These are phyloP conservation scores for Varanus salvator DNA, from an alignment of 2,113 vertebrate genomes.

Conservation along the genomic window DNA sequence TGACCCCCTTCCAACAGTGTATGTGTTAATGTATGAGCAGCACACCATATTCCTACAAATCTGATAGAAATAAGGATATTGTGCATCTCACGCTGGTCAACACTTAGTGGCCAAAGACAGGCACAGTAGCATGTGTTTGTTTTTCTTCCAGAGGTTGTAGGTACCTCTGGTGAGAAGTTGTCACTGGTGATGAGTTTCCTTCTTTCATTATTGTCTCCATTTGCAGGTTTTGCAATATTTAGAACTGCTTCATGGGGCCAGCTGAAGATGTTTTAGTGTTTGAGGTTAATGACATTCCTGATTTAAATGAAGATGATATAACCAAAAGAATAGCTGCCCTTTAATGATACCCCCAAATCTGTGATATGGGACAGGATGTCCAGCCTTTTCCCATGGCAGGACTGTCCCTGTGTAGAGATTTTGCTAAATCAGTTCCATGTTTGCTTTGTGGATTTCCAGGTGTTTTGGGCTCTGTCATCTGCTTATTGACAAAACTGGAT, in stretches of 20 bases:
- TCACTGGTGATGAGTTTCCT: background rate
- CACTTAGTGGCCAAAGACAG: background rate
- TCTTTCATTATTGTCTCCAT: background rate
- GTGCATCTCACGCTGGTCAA: background rate
- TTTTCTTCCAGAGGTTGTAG: background rate
- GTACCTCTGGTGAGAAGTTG: background rate
- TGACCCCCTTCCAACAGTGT: background rate
- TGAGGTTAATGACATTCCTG: background rate
- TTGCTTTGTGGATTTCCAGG: too few species aligned
- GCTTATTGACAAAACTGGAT: too few species aligned
- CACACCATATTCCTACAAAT: background rate
- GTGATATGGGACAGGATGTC: background rate
- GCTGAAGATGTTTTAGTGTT: background rate
- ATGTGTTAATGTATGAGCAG: background rate
- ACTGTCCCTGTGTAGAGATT: background rate
- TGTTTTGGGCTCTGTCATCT: too few species aligned
- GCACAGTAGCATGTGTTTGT: background rate
- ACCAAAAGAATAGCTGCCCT: background rate
- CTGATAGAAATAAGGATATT: background rate
- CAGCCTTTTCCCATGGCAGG: background rate
- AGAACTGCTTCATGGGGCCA: background rate
- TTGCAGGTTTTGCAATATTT: background rate
- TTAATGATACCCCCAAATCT: background rate
- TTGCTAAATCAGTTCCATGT: too few species aligned
- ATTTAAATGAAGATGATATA: background rate